Base-by-base conservation (phyloP, 2,797 vertebrate genomes). In the Fringilla coelebs region DNA sequence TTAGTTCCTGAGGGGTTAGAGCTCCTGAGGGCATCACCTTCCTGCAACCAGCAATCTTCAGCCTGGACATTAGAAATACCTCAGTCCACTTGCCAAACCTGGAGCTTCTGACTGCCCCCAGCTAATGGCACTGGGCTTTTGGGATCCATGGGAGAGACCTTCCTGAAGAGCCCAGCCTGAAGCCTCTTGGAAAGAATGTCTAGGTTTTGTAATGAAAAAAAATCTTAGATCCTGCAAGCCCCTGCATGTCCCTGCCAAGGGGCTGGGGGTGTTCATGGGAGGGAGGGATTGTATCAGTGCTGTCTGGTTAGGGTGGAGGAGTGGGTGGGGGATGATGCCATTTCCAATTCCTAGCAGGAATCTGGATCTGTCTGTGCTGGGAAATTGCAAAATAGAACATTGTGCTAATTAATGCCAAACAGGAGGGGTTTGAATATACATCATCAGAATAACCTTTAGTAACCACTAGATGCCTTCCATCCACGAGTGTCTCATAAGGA, bases 381-480 rank as follows among this genome's bases (percentile, higher is more conserved):
- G 90, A 96, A 96, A 96, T 77, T 95, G 93, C 93, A 95, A 94
- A 95, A 97, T 31, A 87, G 74, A 79, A 89, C 90, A 76, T 62
- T 73, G 88, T 93, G 83, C 72, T 96, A 95, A 94, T 94, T 88
- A 94, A 90, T 94, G 91, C 88, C 95, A 95, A 96, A 94, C 81
- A 61, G 74, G 88, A 90, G 60, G n/a, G 65, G 75, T 94, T 91
- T 89, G 90, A 89, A 82, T 55, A 87, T 86, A 93, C 60, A 93
- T 73, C 77, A 85, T 63, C 88, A 79, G 84, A 82, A 73, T 73
- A 94, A 84, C 83, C 88, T 94, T 93, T 82, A 91, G 83, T 94
- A 94, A 58, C 74, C 61, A 77, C 57, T 45, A 76, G 83, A 88
- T 79, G 74, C 83, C 82, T 94, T 94, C 88, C 85, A 76, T 46